Evolutionary conservation across 2,113 vertebrate species (phyloP), one percentile per base, ranked within the genome.

Genomic region (Solea senegalensis): DNA sequence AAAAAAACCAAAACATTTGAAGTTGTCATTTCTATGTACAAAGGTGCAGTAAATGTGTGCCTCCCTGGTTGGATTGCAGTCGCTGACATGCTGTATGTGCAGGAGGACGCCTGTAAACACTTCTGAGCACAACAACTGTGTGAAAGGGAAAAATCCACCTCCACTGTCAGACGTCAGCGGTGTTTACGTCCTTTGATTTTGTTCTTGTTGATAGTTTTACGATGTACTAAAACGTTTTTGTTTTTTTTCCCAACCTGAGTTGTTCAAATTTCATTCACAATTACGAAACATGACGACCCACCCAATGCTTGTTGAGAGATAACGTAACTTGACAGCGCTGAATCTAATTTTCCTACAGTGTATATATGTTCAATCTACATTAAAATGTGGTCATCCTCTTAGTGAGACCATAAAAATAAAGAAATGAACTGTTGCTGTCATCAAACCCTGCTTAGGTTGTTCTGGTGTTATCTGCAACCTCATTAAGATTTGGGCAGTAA

Each of bases 381-480:
- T 48, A 10, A 48, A 3, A 2, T 34, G 1, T 34, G 34, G 34
- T 34, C 0, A 66, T 44, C 44, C 9, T 44, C 34, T 15, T 0
- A 4, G 5, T 40, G 27, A 63, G 34, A 34, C 34, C 34, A 34
- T 34, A 34, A 34, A 34, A 34, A 34, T 45, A 13, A 2, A 45
- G 2, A 59, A 70, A 49, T 14, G 2, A 6, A 61, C n/a, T 21
- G 1, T 16, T 45, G 15, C 41, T 15, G 48, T 45, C 68, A 26
- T 76, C 44, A 58, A 45, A 54, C n/a, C 60, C 15, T 1, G 0
- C 40, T 52, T 41, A 14, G 61, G 59, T 46, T 41, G 12, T 34
- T 71, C 40, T 71, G 69, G 52, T 71, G 45, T 69, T 26, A 65
- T 70, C 48, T 63, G 27, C 65, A 64, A 54, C 53, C 10, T 72